These are phyloP conservation scores for Enteromius treurensis DNA, from an alignment of 2,797 vertebrate species.

Conservation along the genomic window DNA sequence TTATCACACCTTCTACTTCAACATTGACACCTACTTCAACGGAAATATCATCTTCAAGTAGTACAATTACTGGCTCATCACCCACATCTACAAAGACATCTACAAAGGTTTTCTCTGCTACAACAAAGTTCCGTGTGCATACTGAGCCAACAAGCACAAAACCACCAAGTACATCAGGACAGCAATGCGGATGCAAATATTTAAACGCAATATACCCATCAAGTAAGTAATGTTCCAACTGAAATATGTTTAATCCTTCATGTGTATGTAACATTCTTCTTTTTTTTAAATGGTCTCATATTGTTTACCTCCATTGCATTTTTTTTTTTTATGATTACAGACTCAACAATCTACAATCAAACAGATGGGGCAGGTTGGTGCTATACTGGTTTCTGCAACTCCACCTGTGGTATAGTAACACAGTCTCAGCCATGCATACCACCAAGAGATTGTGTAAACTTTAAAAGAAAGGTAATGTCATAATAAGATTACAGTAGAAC, in stretches of 20 bases:
- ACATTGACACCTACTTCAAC: neutral
- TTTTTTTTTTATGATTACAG: slow-evolving; percentile 4
- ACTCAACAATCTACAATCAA: neutral
- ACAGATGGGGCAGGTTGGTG: slow-evolving; percentile 36
- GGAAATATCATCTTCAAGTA: neutral
- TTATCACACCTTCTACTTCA: neutral
- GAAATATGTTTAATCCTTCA: neutral
- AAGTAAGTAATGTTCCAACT: neutral
- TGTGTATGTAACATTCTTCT: neutral
- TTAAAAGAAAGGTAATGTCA: slow-evolving; percentile 70
- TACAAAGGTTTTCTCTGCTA: neutral
- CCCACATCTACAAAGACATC: neutral
- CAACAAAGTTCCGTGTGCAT: fast-evolving
- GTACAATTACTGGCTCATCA: neutral
- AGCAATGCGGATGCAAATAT: slow-evolving; percentile 20
- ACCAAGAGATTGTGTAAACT: slow-evolving; percentile 17
- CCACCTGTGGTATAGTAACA: neutral
- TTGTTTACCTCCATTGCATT: neutral
- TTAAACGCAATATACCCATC: fast-evolving
- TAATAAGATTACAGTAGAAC: neutral
- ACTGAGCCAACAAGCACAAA: neutral
- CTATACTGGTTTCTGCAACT: neutral
- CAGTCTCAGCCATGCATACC: fast-evolving
- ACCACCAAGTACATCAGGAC: neutral
- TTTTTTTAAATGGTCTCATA: neutral